These are phyloP conservation scores for Oscheius sp. DNA, from an alignment of 2,888 invertebrate genomes.

Conservation along the genomic window DNA sequence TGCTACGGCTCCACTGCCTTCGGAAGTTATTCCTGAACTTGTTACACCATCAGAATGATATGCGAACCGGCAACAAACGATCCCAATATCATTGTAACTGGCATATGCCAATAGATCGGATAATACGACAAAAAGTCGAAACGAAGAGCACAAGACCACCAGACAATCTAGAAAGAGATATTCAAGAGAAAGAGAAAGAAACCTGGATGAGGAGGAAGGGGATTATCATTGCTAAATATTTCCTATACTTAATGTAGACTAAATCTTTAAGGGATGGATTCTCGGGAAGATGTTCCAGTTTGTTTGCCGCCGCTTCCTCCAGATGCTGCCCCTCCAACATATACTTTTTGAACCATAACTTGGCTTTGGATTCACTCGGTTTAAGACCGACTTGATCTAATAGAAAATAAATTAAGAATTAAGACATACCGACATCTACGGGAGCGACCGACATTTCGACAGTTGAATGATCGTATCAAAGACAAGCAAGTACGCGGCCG, in stretches of 20 bases:
- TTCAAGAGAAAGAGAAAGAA: background rate
- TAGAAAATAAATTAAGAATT: background rate
- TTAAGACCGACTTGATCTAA: background rate
- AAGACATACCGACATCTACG: background rate
- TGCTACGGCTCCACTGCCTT: constrained; percentile 67
- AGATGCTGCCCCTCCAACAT: constrained; percentile 22
- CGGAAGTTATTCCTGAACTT: constrained; percentile 63
- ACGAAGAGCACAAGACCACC: constrained; percentile 66
- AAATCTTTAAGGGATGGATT: background rate
- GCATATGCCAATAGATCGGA: constrained; percentile 66
- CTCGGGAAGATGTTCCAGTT: background rate
- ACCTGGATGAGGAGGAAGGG: constrained; percentile 60
- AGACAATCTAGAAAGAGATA: constrained; percentile 49
- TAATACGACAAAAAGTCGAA: constrained; percentile 62
- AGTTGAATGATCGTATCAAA: constrained; percentile 19
- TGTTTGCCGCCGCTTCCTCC: background rate
- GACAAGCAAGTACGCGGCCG: background rate
- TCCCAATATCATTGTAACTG: constrained; percentile 69
- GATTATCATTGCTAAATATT: constrained; percentile 56
- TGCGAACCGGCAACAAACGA: constrained; percentile 64
- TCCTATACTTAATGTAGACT: background rate
- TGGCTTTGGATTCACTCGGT: background rate
- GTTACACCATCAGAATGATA: background rate
- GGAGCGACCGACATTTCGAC: background rate
- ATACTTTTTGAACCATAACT: constrained; percentile 4